phyloP scores from a whole-genome alignment of 2,113 vertebrate genomes.

The Phylloscopus whistleri region DNA sequence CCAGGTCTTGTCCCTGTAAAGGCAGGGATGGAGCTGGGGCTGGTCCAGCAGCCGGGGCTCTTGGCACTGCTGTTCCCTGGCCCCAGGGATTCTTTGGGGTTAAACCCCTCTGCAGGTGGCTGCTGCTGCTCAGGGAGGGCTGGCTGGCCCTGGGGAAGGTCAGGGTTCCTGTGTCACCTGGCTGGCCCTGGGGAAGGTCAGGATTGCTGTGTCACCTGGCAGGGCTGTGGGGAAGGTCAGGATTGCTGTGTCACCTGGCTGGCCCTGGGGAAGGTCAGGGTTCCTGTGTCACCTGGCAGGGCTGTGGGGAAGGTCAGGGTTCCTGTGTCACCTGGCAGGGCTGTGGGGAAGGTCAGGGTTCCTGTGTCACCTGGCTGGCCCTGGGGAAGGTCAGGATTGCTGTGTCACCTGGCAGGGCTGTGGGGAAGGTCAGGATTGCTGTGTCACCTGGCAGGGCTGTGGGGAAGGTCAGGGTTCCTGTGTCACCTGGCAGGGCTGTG shows the following conservation, averaged over 20 bases:
- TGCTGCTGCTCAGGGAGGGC: neutral
- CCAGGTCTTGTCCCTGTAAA: neutral
- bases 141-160: neutral
- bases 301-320: neutral
- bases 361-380: neutral
- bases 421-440: neutral
- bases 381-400: too few relatives aligned
- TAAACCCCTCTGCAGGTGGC: neutral
- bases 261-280: neutral
- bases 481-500: rapidly evolving
- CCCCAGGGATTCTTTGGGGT: neutral
- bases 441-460: rapidly evolving
- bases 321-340: neutral
- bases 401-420: neutral
- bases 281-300: neutral
- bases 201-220: neutral
- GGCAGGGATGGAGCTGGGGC: neutral
- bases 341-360: neutral
- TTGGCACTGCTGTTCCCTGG: neutral
- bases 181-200: neutral
- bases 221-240: too few relatives aligned
- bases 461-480: neutral
- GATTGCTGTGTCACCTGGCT: neutral
- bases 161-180: neutral
- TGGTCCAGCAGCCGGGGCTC: rapidly evolving